These are phyloP conservation scores for Pectinophora gossypiella DNA, from an alignment of 1,140 invertebrate genomes.

Conservation along the genomic window DNA sequence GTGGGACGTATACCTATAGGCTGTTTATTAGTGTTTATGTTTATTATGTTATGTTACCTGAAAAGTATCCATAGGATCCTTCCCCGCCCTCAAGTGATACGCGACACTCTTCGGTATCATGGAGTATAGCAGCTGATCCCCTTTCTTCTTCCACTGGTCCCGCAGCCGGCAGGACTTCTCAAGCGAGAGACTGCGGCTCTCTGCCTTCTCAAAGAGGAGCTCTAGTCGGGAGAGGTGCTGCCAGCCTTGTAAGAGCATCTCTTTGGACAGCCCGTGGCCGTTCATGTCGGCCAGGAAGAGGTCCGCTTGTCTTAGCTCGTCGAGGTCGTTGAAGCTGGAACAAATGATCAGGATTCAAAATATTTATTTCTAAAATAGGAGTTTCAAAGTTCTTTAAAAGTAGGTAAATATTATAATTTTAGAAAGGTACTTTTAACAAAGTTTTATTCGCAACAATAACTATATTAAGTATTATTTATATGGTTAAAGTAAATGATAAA, in stretches of 20 bases:
- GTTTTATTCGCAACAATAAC: too few species aligned
- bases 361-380: too few species aligned
- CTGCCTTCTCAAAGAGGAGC: constrained; percentile 87
- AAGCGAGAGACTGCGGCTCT: constrained; percentile 83
- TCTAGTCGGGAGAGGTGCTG: constrained; percentile 91
- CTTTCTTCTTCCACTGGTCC: constrained; percentile 90
- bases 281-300: constrained; percentile 91
- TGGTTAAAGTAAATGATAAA: too few species aligned
- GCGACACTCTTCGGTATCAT: constrained; percentile 88
- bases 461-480: too few species aligned
- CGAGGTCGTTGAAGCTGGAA: constrained; percentile 87
- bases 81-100: constrained; percentile 77
- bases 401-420: too few species aligned
- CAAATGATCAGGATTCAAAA: too few species aligned
- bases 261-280: constrained; percentile 88
- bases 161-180: constrained; percentile 82
- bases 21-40: not conserved
- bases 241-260: constrained; percentile 91
- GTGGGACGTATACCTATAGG: too few species aligned
- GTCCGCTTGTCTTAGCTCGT: constrained; percentile 86
- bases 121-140: constrained; percentile 92
- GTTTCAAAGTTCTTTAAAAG: too few species aligned
- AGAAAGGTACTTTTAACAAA: too few species aligned
- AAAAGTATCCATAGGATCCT: constrained; percentile 85
- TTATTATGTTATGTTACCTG: too few species aligned